These are phyloP conservation scores for Drosophila subsilvestris DNA, from an alignment of 2,888 invertebrate species.

Conservation along the genomic window DNA sequence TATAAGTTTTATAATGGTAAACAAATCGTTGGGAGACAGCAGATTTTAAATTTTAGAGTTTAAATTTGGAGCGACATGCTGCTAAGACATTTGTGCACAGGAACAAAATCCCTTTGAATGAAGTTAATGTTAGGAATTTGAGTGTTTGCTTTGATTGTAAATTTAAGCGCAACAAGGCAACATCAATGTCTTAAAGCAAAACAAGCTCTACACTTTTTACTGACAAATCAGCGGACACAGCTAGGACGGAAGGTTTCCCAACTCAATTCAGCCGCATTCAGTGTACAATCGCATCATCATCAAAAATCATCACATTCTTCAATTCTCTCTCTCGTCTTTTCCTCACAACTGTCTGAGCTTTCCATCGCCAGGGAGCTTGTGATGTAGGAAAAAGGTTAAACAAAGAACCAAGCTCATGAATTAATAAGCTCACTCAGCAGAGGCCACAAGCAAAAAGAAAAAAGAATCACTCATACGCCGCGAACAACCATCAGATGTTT, in stretches of 20 bases:
- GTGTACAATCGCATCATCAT: conserved; percentile 40
- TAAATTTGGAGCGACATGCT: too few species aligned
- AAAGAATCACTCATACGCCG: conserved; percentile 60
- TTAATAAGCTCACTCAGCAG: conserved; percentile 55
- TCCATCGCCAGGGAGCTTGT: conserved; percentile 21
- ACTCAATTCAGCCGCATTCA: conserved; percentile 36
- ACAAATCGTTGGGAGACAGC: too few species aligned
- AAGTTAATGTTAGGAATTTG: too few species aligned
- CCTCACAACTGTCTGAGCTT: conserved; percentile 10
- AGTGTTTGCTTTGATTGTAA: too few species aligned
- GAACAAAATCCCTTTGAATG: too few species aligned
- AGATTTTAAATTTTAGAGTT: too few species aligned
- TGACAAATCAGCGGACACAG: too few species aligned
- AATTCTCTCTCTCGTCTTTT: background rate
- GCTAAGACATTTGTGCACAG: too few species aligned
- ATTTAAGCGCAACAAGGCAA: too few species aligned
- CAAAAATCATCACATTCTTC: conserved; percentile 1
- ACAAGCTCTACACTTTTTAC: background rate
- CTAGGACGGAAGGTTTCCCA: too few species aligned
- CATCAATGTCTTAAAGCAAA: background rate
- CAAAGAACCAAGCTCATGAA: conserved; percentile 63
- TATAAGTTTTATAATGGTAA: too few species aligned
- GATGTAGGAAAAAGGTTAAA: conserved; percentile 49
- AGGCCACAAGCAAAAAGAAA: conserved; percentile 1
- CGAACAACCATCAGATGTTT: conserved; percentile 6